phyloP scores from a whole-genome alignment of 2,113 vertebrate species.

The Carettochelys insculpta region DNA sequence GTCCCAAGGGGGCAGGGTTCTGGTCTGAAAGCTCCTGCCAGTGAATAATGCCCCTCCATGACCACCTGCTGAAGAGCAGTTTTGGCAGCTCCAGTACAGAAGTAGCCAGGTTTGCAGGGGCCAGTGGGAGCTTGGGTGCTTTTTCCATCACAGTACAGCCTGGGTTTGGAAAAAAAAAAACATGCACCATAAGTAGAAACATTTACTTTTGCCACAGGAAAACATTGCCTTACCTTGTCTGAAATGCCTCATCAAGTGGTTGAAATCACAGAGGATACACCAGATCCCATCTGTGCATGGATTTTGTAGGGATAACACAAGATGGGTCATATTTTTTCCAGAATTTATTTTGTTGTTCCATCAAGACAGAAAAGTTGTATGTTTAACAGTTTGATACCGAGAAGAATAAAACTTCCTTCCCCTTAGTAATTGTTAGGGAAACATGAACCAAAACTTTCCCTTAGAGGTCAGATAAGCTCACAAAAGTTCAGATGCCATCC shows the following conservation, averaged over 20 bases:
- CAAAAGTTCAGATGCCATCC: background rate
- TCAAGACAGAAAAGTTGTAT: background rate
- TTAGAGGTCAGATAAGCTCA: background rate
- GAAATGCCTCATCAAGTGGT: background rate
- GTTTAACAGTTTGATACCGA: background rate
- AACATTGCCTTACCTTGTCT: accelerated
- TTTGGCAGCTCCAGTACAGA: conserved; percentile 81
- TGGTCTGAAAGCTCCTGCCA: conserved; percentile 76
- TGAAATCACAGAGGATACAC: background rate
- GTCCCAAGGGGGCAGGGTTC: conserved; percentile 82
- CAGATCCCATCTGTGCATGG: background rate
- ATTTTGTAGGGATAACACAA: background rate
- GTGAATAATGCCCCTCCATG: conserved; percentile 80
- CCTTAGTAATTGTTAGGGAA: background rate
- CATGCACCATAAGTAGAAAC: background rate
- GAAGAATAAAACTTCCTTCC: background rate
- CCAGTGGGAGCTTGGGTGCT: conserved; percentile 80
- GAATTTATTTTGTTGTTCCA: background rate
- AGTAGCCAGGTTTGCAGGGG: conserved; percentile 84
- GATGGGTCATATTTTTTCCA: background rate
- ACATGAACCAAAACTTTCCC: background rate
- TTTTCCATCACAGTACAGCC: conserved; percentile 81
- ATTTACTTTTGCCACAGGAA: background rate
- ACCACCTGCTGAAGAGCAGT: conserved; percentile 80
- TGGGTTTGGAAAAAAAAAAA: background rate